Conservation (phyloP, 2,797 vertebrate species). For the Rachycentron canadum region DNA sequence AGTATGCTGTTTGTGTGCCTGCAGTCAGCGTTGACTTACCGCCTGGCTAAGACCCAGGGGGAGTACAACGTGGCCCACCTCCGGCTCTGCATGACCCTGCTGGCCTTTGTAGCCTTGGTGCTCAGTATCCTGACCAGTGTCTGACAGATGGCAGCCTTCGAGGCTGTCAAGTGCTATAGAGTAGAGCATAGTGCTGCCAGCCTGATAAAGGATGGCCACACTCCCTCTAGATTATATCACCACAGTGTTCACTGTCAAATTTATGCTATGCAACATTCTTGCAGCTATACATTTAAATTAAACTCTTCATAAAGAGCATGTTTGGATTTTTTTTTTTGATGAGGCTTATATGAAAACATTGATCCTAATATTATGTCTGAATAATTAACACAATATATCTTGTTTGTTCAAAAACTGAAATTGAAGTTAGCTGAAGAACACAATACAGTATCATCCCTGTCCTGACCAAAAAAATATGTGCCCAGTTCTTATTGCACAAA, state of each 20-base stretch:
- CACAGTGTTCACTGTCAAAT: not conserved
- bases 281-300: not conserved
- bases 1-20: conserved; percentile 93
- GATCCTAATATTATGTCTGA: too few species aligned
- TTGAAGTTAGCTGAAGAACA: too few species aligned
- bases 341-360: too few species aligned
- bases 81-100: conserved; percentile 87
- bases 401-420: too few species aligned
- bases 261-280: not conserved
- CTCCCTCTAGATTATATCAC: not conserved
- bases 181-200: not conserved
- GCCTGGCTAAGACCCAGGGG: conserved; percentile 90
- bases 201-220: conserved; percentile 12
- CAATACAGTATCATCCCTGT: too few species aligned
- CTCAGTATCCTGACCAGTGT: conserved; percentile 91
- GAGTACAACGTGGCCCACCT: conserved; percentile 90
- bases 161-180: conserved; percentile 25
- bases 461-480: too few species aligned
- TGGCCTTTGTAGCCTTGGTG: conserved; percentile 89
- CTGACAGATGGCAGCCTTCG: conserved; percentile 44
- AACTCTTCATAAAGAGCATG: not conserved
- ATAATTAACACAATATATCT: too few species aligned
- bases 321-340: too few species aligned
- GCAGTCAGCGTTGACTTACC: conserved; percentile 92
- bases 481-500: too few species aligned